Evolutionary conservation across 2,797 vertebrate genomes (phyloP).

Genomic region (Hypotaenidia okinawae): DNA sequence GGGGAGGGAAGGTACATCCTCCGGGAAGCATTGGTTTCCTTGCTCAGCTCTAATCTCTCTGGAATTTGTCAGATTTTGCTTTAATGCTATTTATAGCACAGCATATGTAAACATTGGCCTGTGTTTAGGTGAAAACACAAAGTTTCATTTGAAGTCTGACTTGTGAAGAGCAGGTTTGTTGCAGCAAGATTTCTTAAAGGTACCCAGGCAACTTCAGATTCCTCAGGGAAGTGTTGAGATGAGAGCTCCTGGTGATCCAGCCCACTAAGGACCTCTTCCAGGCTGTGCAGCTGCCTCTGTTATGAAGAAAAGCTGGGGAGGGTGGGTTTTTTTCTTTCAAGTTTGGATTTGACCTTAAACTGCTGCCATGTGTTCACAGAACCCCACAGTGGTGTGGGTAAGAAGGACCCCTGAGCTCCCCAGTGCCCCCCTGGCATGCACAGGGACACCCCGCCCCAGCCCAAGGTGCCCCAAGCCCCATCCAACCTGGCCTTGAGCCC

Average conservation of each 20-base stretch:
- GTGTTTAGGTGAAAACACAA: conserved; percentile 63
- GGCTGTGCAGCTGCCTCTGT: neutral
- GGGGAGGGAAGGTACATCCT: neutral
- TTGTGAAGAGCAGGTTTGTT: neutral
- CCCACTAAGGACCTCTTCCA: accelerated
- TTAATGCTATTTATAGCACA: conserved; percentile 70
- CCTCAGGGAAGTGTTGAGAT: neutral
- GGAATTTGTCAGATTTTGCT: conserved; percentile 64
- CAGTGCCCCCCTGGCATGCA: no score
- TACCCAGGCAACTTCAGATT: neutral
- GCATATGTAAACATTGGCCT: conserved; percentile 51
- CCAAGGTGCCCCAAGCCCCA: accelerated
- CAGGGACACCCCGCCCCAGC: neutral
- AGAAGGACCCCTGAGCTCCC: neutral
- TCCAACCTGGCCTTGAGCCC: neutral
- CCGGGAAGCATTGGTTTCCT: conserved; percentile 9
- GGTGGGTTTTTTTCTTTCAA: neutral
- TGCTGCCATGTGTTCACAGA: neutral
- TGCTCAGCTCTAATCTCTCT: conserved; percentile 42
- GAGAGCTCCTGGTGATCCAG: neutral
- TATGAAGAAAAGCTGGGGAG: neutral
- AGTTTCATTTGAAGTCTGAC: conserved; percentile 61
- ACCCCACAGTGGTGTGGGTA: neutral
- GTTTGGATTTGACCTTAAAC: neutral
- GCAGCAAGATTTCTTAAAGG: conserved; percentile 17